Base-by-base conservation (phyloP, 2,113 vertebrate species). In the Tinamus guttatus region DNA sequence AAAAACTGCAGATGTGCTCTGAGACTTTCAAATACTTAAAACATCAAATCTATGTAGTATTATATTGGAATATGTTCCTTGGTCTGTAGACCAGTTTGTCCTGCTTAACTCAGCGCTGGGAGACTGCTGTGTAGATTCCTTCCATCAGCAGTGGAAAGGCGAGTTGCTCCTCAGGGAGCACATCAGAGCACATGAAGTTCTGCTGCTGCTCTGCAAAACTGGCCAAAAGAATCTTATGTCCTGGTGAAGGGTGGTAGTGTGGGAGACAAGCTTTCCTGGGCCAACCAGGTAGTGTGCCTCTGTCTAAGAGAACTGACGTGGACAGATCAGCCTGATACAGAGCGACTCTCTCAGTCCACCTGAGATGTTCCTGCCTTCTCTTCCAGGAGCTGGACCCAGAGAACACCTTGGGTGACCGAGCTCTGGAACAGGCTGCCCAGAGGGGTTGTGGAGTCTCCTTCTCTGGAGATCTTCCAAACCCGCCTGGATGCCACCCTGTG, bases 161-260 rank as follows among this genome's bases (percentile, higher is more conserved):
- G 12, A 92, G 32, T 43, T 77, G 32, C 22, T 65, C 14, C 60
- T 7, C 38, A 38, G 47, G n/a, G 24, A 54, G 40, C 43, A n/a
- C 49, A 54, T 8, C 3, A 12, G 43, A 58, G 36, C 14, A 3
- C 0, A 0, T 56, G 58, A 62, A 4, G 9, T 24, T 81, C 52
- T 19, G 10, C 34, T 86, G 25, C 68, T 83, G 71, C 80, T 83
- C 38, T 62, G 63, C 56, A 38, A 38, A 0, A 1, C 54, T 74
- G 68, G 10, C 63, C 54, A 36, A 77, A 90, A 67, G 63, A 81
- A 56, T 27, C 28, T 56, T 56, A 30, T 56, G 11, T 56, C 52
- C 15, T 56, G 27, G 7, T 30, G 27, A 56, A 30, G 9, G 16
- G 52, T 40, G 43, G 28, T 59, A 65, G 56, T 5, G 9, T 78